phyloP scores from a whole-genome alignment of 2,113 vertebrate genomes.

The Dinomys branickii region DNA sequence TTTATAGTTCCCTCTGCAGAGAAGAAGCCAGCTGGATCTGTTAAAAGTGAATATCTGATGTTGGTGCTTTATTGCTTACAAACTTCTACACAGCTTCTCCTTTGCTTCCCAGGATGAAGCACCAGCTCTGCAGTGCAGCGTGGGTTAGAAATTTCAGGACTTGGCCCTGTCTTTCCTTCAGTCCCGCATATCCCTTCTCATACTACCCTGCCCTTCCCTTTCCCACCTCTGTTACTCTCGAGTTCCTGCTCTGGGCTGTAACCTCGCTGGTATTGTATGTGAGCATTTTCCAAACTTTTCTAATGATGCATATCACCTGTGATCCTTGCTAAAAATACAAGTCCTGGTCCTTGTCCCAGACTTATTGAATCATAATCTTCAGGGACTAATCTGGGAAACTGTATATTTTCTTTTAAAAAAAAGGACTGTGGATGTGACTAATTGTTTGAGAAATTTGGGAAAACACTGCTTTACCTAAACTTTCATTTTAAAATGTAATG shows the following conservation, averaged over 20 bases:
- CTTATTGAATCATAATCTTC: neutral
- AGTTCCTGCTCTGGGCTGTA: neutral
- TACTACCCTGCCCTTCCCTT: neutral
- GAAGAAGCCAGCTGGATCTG: constrained; percentile 32
- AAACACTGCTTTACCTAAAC: neutral
- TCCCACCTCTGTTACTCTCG: neutral
- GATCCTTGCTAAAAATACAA: constrained; percentile 47
- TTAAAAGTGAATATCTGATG: constrained; percentile 35
- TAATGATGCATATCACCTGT: neutral
- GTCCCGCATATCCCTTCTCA: neutral
- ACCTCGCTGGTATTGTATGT: neutral
- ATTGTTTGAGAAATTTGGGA: neutral
- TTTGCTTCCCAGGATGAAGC: constrained; percentile 50
- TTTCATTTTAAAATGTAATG: constrained; percentile 28
- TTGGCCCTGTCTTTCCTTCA: neutral
- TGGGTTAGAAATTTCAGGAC: neutral
- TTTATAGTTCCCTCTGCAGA: constrained; percentile 22
- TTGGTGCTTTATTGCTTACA: neutral
- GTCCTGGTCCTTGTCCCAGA: constrained; percentile 34
- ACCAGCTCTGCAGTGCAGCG: neutral
- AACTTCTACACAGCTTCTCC: neutral
- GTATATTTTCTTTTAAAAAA: neutral
- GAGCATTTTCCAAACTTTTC: constrained; percentile 14
- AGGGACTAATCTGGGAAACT: constrained; percentile 2
- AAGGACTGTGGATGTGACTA: neutral